Evolutionary conservation across 2,888 invertebrate species (phyloP).

Genomic region (Sacculina carcini): DNA sequence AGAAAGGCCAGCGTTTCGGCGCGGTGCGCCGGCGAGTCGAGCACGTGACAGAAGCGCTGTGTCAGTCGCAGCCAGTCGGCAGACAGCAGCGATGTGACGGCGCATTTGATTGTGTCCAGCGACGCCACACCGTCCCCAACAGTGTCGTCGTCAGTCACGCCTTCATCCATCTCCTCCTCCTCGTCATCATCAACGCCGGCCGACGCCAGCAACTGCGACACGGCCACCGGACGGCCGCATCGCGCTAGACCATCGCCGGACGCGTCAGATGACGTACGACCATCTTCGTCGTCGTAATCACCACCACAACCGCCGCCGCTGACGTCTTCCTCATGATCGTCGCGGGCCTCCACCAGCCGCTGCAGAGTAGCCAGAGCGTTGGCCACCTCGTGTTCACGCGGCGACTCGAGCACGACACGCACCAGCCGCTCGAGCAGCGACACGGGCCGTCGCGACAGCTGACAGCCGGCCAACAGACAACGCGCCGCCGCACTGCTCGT

Average conservation of each 20-base stretch:
- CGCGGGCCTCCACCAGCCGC: neutral
- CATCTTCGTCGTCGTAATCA: too few relatives aligned
- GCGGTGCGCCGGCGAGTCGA: neutral
- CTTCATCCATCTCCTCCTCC: too few relatives aligned
- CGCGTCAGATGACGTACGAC: too few relatives aligned
- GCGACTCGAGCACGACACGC: neutral
- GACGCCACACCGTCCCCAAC: neutral
- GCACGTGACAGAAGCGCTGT: neutral
- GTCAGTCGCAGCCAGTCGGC: neutral
- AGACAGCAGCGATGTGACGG: neutral
- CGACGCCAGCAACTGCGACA: neutral
- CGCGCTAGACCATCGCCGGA: too few relatives aligned
- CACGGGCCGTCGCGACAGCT: neutral
- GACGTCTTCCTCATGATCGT: neutral
- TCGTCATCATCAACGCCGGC: too few relatives aligned
- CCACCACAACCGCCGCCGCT: neutral
- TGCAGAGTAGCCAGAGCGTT: neutral
- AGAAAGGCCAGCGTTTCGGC: conserved; percentile 36
- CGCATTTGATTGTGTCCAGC: neutral
- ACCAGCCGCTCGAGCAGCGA: neutral
- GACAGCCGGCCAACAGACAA: neutral
- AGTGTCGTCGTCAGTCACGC: too few relatives aligned
- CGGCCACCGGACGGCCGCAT: too few relatives aligned
- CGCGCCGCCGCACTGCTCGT: neutral
- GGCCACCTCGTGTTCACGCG: neutral